These are phyloP conservation scores for Apostichopus parvimensis DNA, from an alignment of 35 echinoderm and acorn worm genomes.

Conservation along the genomic window DNA sequence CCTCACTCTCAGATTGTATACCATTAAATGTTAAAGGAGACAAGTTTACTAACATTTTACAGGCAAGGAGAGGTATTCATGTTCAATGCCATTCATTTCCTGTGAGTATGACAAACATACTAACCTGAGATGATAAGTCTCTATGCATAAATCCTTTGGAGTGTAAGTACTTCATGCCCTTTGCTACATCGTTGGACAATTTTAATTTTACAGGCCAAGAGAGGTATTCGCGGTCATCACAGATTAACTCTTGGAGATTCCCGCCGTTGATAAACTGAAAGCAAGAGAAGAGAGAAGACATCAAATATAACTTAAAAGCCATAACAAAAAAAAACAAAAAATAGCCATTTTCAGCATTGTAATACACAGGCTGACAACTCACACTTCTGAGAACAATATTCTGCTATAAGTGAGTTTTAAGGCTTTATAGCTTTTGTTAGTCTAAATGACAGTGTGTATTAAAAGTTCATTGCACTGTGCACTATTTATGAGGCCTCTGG, in stretches of 20 bases:
- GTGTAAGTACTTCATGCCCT: conserved; percentile 68
- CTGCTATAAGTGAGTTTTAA: too few relatives aligned
- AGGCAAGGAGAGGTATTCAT: too few relatives aligned
- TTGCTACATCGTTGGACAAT: conserved; percentile 43
- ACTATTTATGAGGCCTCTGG: too few relatives aligned
- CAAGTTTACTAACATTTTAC: too few relatives aligned
- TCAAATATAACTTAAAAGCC: not conserved
- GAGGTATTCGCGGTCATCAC: conserved; percentile 27
- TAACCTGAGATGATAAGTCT: conserved; percentile 64
- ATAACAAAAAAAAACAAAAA: not conserved
- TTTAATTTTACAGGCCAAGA: conserved; percentile 34
- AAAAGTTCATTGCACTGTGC: too few relatives aligned
- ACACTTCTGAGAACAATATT: too few relatives aligned
- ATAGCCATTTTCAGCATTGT: not conserved
- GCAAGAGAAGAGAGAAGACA: not conserved
- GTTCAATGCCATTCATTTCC: not conserved
- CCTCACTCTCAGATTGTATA: too few relatives aligned
- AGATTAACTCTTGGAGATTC: conserved; percentile 40
- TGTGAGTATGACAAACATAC: not conserved
- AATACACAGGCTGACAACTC: not conserved
- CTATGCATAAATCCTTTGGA: conserved; percentile 60
- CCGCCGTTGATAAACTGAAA: conserved; percentile 54
- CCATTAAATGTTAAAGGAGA: too few relatives aligned
- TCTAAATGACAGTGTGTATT: too few relatives aligned
- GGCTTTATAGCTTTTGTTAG: too few relatives aligned